Evolutionary conservation across 1,140 invertebrate species (phyloP).

Genomic region (Drosophila ambigua): DNA sequence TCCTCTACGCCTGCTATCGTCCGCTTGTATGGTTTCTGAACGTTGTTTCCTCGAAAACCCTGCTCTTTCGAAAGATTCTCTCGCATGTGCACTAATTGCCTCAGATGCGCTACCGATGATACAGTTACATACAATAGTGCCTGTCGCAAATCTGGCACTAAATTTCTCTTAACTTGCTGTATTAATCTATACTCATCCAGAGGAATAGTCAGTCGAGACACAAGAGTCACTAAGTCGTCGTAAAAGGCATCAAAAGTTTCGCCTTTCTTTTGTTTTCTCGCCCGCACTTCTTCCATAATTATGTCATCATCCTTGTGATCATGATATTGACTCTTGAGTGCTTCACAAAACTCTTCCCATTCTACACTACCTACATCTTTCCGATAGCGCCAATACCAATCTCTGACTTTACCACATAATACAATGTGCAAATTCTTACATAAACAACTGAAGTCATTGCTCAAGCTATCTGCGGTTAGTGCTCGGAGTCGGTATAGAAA

Average conservation of each 20-base stretch:
- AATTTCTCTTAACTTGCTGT: not conserved
- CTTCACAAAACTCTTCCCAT: constrained; percentile 7
- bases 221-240: not conserved
- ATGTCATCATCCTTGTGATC: constrained; percentile 6
- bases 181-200: constrained; percentile 3
- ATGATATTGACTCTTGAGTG: constrained; percentile 1
- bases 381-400: not conserved
- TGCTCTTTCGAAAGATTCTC: too few species aligned
- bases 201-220: not conserved
- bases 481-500: not conserved
- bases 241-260: constrained; percentile 1
- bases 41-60: not conserved
- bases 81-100: not conserved
- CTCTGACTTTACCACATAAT: too few species aligned
- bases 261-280: constrained; percentile 1
- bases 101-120: not conserved
- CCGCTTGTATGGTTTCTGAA: too few species aligned
- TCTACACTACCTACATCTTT: not conserved
- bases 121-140: not conserved
- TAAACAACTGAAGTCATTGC: not conserved
- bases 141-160: not conserved
- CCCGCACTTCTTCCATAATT: constrained; percentile 4
- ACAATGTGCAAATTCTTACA: not conserved
- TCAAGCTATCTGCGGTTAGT: not conserved
- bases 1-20: too few species aligned